phyloP scores from a whole-genome alignment of 2,113 vertebrate species.

The Ptychochromis oligacanthus region DNA sequence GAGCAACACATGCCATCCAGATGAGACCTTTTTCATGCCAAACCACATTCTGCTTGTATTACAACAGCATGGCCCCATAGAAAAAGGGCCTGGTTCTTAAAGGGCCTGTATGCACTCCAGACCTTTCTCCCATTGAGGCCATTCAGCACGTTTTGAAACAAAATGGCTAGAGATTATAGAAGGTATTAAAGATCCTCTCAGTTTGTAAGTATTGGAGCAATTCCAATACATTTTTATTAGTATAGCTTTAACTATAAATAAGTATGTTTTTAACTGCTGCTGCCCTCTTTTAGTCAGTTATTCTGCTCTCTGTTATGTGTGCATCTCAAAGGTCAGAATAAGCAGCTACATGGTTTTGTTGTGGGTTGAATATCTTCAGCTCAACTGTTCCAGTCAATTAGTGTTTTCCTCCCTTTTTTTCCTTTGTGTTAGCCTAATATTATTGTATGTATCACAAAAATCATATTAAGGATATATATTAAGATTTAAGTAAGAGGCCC shows the following conservation, averaged over 20 bases:
- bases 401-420: not conserved
- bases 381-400: not conserved
- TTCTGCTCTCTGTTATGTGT: too few species aligned
- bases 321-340: too few species aligned
- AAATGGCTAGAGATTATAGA: too few species aligned
- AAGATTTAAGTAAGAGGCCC: not conserved
- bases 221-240: too few species aligned
- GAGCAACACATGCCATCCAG: too few species aligned
- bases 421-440: not conserved
- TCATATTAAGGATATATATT: not conserved
- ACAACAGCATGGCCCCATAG: not conserved
- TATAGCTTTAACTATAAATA: too few species aligned
- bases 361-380: not conserved
- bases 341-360: not conserved
- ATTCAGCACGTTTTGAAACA: too few species aligned
- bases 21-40: not conserved
- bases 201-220: too few species aligned
- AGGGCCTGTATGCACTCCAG: not conserved
- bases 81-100: not conserved
- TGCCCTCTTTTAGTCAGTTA: too few species aligned
- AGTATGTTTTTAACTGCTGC: too few species aligned
- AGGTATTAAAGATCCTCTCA: too few species aligned
- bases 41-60: not conserved
- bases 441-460: not conserved
- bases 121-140: too few species aligned